Evolutionary conservation across 2,797 vertebrate genomes (phyloP).

Genomic region (Aulostomus chinensis): DNA sequence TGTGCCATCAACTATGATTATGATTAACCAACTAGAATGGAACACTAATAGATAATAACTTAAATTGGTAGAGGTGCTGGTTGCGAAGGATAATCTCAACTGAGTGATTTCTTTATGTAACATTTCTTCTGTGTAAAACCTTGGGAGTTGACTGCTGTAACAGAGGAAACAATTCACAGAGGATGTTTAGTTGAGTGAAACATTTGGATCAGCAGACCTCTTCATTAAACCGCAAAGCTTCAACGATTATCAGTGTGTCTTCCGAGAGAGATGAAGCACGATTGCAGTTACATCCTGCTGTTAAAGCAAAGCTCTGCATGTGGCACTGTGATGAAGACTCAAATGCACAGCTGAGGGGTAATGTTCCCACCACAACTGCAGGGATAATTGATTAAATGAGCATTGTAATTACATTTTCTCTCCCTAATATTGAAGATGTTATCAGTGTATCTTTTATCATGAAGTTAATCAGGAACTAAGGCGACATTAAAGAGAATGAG

Average conservation of each 20-base stretch:
- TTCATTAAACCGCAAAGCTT: constrained; percentile 10
- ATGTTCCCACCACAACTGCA: constrained; percentile 30
- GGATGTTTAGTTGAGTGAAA: not conserved
- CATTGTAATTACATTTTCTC: constrained; percentile 59
- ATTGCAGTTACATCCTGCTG: constrained; percentile 21
- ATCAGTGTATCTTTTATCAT: constrained; percentile 60
- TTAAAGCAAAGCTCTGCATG: not conserved
- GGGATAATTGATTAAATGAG: constrained; percentile 61
- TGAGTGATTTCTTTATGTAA: no score
- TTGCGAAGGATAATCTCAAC: no score
- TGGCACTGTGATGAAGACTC: constrained; percentile 7
- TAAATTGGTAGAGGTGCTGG: no score
- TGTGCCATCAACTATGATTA: no score
- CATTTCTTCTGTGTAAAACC: no score
- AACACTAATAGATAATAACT: no score
- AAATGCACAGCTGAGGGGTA: constrained; percentile 41
- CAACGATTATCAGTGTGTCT: constrained; percentile 21
- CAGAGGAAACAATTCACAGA: not conserved
- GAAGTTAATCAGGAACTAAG: constrained; percentile 53
- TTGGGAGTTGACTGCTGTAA: no score
- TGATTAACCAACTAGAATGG: no score
- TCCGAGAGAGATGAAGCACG: constrained; percentile 29
- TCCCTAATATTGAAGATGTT: constrained; percentile 58
- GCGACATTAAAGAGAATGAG: constrained; percentile 50
- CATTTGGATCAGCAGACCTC: constrained; percentile 15